Evolutionary conservation across 2,113 vertebrate genomes (phyloP), one percentile per base, ranked within the genome.

Genomic region (Condylura cristata): DNA sequence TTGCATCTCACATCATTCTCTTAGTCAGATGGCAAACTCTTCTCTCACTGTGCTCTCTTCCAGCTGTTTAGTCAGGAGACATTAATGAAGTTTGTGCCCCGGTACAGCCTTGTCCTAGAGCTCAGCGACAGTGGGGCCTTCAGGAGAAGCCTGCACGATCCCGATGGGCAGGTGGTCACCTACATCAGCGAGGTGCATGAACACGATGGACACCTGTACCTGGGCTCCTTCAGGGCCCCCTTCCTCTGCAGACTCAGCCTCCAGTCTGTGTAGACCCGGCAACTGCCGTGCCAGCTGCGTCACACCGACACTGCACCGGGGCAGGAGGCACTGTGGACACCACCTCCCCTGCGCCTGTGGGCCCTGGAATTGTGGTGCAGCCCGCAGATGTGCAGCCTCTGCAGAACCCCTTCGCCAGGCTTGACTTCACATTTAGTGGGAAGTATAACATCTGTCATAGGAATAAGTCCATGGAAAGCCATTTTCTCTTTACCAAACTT

Each of bases 71-170:
- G 99, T 95, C 99, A 98, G 93, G 99, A 99, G 41, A 98, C 98
- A 0, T 93, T 99, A 96, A 94, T 98, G 90, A 99, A 99, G 97
- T 98, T 99, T 80, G 97, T 99, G 72, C 99, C 99, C 4, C 99
- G 98, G 8, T 99, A 99, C 60, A 99, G 99, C 97, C 98, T 99
- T 10, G 98, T 99, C 88, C 97, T 99, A 10, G 99, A 99, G 96
- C 98, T 99, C 46, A 98, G 98, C 0, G 99, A 99, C 13, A 99
- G 98, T 1, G 99, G 99, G 39, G 89, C 99, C 32, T 99, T 99
- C 96, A 98, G 89, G 30, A 99, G 99, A 83, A 99, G 99, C 95
- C 98, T 99, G 95, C 99, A 99, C 0, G 99, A 99, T 98, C 99
- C 99, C 0, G 98, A 97, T 0, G 99, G 99, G 56, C 84, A 98